Evolutionary conservation across 2,888 invertebrate genomes (phyloP), one percentile per base, ranked within the genome.

Genomic region (Branchipolynoe longqiensis): DNA sequence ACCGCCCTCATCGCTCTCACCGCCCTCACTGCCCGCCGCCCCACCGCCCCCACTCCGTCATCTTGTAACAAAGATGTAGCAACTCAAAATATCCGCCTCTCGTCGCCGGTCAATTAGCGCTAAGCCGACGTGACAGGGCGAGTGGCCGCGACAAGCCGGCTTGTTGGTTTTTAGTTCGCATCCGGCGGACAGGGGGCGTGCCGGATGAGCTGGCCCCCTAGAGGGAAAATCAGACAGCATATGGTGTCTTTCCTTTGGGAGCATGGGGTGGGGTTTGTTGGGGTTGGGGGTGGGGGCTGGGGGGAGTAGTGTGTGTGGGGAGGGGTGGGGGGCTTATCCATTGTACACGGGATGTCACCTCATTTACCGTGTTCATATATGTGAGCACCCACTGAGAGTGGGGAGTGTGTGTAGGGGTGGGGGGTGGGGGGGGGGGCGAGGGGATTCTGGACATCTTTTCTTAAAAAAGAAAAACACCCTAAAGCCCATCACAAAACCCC

Each of bases 11-110:
- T 8, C 48, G 8, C 48, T 18, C 48, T 18, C 18, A 8, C 48
- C 48, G 8, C 18, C 18, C 48, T 18, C 48, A 12, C 48, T 18
- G 8, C 48, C 18, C 48, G 8, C 48, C 48, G 8, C 48, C 48
- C 48, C 48, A 12, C 48, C 48, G 8, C 48, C 48, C 48, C 48
- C 48, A 12, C 18, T 48, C 18, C 48, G 8, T 48, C 48, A 8
- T 48, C 48, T 18, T 48, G 73, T 73, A 73, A 73, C 73, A 73
- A 73, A 73, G 73, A 73, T 73, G 73, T 73, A 73, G 22, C 73
- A 18, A 73, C 14, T 73, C 38, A 3, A 41, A 38, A 38, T 38
- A 2, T 0, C 28, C n/a, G 73, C 36, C 73, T n/a, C 25, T 40
- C 22, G 41, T 22, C 22, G 22, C 73, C 73, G 36, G 41, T 73